phyloP scores from a whole-genome alignment of 2,888 invertebrate genomes.

The Cynaeus angustus region DNA sequence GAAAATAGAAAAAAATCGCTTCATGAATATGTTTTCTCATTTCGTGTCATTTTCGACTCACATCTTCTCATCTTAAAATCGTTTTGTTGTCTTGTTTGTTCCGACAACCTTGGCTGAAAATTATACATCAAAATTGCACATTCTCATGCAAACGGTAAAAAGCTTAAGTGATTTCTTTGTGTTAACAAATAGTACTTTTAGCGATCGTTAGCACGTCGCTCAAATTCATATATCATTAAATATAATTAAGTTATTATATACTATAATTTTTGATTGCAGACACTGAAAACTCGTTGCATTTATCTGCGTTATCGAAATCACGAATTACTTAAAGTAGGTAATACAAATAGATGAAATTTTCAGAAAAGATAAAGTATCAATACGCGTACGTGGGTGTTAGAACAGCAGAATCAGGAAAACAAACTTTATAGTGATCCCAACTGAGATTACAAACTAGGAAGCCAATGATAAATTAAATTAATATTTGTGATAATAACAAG shows the following conservation, averaged over 20 bases:
- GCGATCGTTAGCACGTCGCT: no score
- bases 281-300: not conserved
- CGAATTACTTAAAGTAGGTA: not conserved
- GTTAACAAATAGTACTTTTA: not conserved
- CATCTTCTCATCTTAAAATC: not conserved
- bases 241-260: not conserved
- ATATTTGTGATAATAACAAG: no score
- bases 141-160: not conserved
- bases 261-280: not conserved
- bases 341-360: not conserved
- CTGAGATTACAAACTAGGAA: not conserved
- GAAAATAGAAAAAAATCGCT: not conserved
- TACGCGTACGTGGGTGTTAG: not conserved
- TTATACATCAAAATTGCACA: not conserved
- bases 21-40: no score
- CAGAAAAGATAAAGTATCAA: no score
- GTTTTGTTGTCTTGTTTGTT: not conserved
- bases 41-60: no score
- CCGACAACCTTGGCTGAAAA: not conserved
- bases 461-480: not conserved
- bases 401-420: not conserved
- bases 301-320: not conserved
- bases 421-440: no score
- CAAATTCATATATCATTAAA: no score
- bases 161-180: conserved; percentile 2